phyloP scores from a whole-genome alignment of 2,888 invertebrate genomes.

The Latrodectus elegans region DNA sequence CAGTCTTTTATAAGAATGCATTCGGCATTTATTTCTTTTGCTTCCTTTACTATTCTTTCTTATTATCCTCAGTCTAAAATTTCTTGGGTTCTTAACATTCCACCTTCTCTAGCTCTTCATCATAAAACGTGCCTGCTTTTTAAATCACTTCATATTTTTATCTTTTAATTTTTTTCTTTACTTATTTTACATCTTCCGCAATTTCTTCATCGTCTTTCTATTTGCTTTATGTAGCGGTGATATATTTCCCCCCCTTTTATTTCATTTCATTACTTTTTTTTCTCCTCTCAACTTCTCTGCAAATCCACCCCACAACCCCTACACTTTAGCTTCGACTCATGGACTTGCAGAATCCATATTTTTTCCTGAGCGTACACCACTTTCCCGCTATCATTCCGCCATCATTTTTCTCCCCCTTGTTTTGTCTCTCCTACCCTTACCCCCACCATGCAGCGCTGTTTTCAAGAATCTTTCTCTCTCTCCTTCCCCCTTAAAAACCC shows the following conservation, averaged over 20 bases:
- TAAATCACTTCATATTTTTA: slow-evolving; percentile 59
- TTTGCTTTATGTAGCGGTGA: slow-evolving; percentile 10
- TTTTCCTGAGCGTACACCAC: slow-evolving; percentile 31
- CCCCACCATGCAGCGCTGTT: background rate
- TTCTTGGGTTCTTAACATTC: slow-evolving; percentile 50
- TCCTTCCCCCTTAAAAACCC: background rate
- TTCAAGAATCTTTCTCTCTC: background rate
- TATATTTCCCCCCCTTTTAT: background rate
- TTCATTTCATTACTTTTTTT: slow-evolving; percentile 3
- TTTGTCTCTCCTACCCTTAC: background rate
- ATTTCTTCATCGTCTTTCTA: slow-evolving; percentile 33
- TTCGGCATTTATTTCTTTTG: background rate
- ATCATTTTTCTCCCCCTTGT: background rate
- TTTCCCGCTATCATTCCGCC: slow-evolving; percentile 5
- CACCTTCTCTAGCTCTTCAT: slow-evolving; percentile 12
- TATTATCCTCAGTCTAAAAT: slow-evolving; percentile 34
- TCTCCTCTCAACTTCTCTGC: slow-evolving; percentile 6
- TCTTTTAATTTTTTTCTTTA: slow-evolving; percentile 7
- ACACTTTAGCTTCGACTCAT: slow-evolving; percentile 3
- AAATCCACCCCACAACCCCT: background rate
- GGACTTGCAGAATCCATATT: slow-evolving; percentile 27
- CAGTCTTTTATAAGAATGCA: slow-evolving; percentile 20
- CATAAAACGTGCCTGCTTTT: slow-evolving; percentile 59
- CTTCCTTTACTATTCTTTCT: slow-evolving; percentile 34
- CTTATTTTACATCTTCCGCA: slow-evolving; percentile 48